Base-by-base conservation (phyloP, 2,113 vertebrate species). In the Edolisoma coerulescens region DNA sequence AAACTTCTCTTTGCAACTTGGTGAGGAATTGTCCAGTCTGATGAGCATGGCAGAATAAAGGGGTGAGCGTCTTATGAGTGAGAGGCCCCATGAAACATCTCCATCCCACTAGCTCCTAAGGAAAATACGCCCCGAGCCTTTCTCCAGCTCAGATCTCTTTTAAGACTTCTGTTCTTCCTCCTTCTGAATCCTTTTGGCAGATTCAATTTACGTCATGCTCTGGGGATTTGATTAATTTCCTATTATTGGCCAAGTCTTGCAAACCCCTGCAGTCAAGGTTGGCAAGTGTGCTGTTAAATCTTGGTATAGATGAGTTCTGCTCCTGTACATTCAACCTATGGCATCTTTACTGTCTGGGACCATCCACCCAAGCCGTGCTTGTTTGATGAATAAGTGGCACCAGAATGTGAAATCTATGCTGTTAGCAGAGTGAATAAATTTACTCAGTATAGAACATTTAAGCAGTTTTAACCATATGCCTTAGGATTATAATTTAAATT, bases 401-500 rank as follows among this genome's bases (percentile, higher is more conserved):
- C 73, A 77, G 28, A 64, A 84, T 75, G 41, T 69, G 49, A 94
- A 61, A 84, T 68, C 49, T 69, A 13, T 42, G 13, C 18, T 37
- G 33, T 57, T 68, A 84, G 75, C 23, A 59, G 41, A 71, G 33
- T 44, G 47, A 73, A 75, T 71, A 77, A n/a, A 59, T 81, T 70
- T 71, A 37, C 32, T 67, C 39, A 23, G 19, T 44, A 41, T 44
- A 50, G 42, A 75, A 90, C 32, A 77, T 89, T 5, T 37, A 83
- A 73, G 39, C 44, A 65, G 21, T 47, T 95, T 83, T 84, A 84
- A 60, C 77, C 30, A 47, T 87, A 37, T 83, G 70, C 56, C 60
- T 91, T 85, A 45, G 26, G 78, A 89, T 77, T 26, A 35, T 93
- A 80, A 92, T 86, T 95, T 64, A 85, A 93, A 85, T 96, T 90